phyloP scores from a whole-genome alignment of 2,888 invertebrate species.

The Rhingia campestris region DNA sequence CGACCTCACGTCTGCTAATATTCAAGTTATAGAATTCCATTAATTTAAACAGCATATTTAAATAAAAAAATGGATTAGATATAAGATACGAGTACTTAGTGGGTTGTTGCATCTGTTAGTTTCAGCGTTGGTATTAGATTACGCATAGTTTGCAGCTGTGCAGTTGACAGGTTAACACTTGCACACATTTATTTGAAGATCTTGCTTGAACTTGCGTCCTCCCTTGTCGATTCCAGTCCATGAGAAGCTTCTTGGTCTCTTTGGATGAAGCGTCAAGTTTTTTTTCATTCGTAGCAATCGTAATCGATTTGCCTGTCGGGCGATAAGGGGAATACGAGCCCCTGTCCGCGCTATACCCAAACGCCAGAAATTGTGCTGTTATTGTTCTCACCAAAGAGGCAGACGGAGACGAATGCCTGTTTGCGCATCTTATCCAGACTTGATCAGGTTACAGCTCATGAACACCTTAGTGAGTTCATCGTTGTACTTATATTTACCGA shows the following conservation, averaged over 20 bases:
- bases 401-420: conserved; percentile 96
- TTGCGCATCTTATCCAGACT: conserved; percentile 99
- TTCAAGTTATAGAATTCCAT: no score
- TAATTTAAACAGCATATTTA: conserved; percentile 68
- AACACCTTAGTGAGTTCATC: conserved; percentile 95
- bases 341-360: conserved; percentile 99
- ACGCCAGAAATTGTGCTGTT: conserved; percentile 96
- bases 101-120: conserved; percentile 50
- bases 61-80: conserved; percentile 71
- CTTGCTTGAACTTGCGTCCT: conserved; percentile 98
- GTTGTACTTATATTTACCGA: conserved; percentile 97
- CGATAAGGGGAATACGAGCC: conserved; percentile 94
- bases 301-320: conserved; percentile 99
- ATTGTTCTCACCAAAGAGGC: conserved; percentile 96
- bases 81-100: conserved; percentile 68
- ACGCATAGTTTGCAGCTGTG: conserved; percentile 9
- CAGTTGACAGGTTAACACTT: background rate
- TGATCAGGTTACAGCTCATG: conserved; percentile 99
- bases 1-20: no score
- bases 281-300: conserved; percentile 97
- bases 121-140: conserved; percentile 48
- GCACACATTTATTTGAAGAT: conserved; percentile 93
- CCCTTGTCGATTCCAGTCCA: conserved; percentile 94
- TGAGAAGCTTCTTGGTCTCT: conserved; percentile 92
- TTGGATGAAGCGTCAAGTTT: conserved; percentile 92